phyloP scores from a whole-genome alignment of 2,797 vertebrate genomes.

The Acanthiza pusilla region DNA sequence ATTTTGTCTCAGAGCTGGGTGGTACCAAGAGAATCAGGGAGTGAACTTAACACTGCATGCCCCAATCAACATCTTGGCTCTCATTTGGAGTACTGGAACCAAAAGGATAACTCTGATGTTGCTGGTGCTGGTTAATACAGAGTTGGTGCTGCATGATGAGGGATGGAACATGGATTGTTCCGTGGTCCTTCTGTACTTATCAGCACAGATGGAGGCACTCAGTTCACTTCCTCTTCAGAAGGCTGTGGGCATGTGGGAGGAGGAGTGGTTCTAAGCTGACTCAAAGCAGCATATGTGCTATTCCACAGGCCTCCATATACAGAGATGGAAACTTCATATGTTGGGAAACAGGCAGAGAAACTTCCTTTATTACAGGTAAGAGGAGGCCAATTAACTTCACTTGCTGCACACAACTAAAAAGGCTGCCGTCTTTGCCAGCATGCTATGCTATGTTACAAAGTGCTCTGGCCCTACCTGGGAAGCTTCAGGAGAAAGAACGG shows the following conservation, averaged over 20 bases:
- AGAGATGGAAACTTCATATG: background rate
- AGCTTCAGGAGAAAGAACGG: background rate
- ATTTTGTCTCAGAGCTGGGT: background rate
- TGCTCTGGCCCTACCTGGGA: background rate
- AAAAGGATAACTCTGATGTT: background rate
- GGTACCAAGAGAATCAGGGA: background rate
- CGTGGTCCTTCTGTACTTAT: background rate
- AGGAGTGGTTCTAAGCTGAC: background rate
- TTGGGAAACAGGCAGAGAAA: background rate
- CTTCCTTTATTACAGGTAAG: background rate
- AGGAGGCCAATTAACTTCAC: background rate
- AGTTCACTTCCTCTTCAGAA: background rate
- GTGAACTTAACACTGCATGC: background rate
- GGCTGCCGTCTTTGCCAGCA: background rate
- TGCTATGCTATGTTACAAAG: background rate
- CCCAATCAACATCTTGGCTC: background rate
- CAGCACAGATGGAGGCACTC: background rate
- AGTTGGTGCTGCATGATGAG: background rate
- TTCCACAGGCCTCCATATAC: background rate
- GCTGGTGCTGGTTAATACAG: background rate
- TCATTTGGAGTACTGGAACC: background rate
- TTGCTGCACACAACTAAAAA: background rate
- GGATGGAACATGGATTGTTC: background rate
- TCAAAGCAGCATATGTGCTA: background rate
- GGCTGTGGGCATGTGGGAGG: background rate